These are phyloP conservation scores for Drosophila kanekoi DNA, from an alignment of 2,888 invertebrate genomes.

Conservation along the genomic window DNA sequence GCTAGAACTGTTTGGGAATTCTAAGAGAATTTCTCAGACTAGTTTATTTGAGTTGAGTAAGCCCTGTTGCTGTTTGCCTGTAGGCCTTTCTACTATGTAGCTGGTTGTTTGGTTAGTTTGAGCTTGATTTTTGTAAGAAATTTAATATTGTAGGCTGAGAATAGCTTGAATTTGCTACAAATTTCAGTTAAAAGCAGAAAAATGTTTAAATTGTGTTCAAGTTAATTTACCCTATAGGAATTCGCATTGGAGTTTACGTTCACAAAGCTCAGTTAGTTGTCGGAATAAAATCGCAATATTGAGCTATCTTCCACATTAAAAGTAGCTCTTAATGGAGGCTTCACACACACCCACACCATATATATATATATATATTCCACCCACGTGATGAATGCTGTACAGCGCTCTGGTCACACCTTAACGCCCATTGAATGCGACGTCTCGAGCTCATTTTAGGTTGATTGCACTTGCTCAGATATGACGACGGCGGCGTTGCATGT, in stretches of 20 bases:
- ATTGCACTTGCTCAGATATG: slow-evolving; percentile 71
- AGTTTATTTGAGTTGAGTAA: no score
- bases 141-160: no score
- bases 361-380: slow-evolving; percentile 7
- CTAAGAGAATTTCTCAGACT: no score
- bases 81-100: no score
- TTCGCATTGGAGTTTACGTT: background rate
- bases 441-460: slow-evolving; percentile 52
- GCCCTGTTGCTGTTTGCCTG: no score
- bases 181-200: no score
- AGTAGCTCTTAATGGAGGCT: background rate
- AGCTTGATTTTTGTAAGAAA: no score
- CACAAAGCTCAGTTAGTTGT: background rate
- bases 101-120: no score
- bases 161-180: no score
- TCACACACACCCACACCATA: background rate
- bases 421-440: slow-evolving; percentile 14
- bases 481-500: slow-evolving; percentile 41
- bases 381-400: slow-evolving; percentile 7
- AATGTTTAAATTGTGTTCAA: no score
- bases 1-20: no score
- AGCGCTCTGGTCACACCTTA: slow-evolving; percentile 45
- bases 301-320: background rate
- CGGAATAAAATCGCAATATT: background rate
- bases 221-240: no score